Conservation (phyloP, 1,140 invertebrate genomes). For the Heliconius himera region DNA sequence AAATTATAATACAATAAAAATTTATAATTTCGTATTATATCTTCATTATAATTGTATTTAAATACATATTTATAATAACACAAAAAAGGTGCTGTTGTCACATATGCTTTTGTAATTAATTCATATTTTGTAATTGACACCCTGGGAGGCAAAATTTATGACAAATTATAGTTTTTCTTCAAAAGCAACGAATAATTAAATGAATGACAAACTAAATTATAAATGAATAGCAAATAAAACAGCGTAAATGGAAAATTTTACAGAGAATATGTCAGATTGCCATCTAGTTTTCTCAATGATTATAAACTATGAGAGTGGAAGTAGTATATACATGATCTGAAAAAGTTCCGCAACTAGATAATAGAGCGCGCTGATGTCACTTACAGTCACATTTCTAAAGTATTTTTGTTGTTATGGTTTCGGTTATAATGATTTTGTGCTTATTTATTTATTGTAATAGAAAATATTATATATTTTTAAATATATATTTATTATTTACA, state of each 20-base stretch:
- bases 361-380: neutral
- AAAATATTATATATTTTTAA: neutral
- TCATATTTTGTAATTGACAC: no score
- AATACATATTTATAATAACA: neutral
- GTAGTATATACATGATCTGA: neutral
- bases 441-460: neutral
- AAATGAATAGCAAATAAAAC: no score
- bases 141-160: no score
- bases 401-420: neutral
- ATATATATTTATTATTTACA: neutral
- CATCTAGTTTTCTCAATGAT: neutral
- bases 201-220: no score
- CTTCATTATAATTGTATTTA: neutral
- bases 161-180: no score
- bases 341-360: conserved; percentile 3
- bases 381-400: neutral
- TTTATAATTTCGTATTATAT: neutral
- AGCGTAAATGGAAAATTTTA: neutral
- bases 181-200: no score
- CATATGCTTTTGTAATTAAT: neutral
- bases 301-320: neutral
- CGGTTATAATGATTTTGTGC: neutral
- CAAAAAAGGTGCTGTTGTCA: no score
- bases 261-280: neutral
- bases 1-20: neutral